These are phyloP conservation scores for Trachops cirrhosus DNA, from an alignment of 2,797 vertebrate species.

Conservation along the genomic window DNA sequence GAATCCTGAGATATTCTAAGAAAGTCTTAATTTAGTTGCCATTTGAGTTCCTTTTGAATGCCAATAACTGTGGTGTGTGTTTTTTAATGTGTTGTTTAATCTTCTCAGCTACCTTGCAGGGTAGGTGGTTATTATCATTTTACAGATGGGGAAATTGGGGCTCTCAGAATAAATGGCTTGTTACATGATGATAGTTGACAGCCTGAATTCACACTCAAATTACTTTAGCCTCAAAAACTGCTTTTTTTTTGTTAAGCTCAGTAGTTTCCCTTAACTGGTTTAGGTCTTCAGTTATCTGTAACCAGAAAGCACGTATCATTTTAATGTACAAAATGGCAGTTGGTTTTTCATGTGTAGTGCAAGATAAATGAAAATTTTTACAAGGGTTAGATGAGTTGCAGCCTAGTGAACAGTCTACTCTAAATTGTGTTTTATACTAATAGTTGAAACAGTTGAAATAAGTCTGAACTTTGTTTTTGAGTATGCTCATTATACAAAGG, in stretches of 20 bases:
- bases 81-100: constrained; percentile 46
- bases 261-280: constrained; percentile 17
- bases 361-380: constrained; percentile 29
- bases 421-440: constrained; percentile 8
- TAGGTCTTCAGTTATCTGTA: neutral
- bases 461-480: constrained; percentile 29
- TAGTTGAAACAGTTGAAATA: neutral
- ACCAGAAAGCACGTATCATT: constrained; percentile 12
- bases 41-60: constrained; percentile 30
- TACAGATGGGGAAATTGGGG: constrained; percentile 40
- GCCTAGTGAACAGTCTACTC: neutral
- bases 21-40: constrained; percentile 15
- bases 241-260: constrained; percentile 20
- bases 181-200: neutral
- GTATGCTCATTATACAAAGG: neutral
- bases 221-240: constrained; percentile 28
- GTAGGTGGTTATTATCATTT: constrained; percentile 27
- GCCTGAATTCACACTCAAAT: constrained; percentile 26
- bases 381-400: neutral
- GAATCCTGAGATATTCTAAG: constrained; percentile 33
- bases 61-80: neutral
- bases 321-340: constrained; percentile 9
- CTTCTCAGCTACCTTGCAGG: constrained; percentile 2
- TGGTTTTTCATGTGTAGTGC: neutral
- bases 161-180: constrained; percentile 31